phyloP scores from a whole-genome alignment of 2,113 vertebrate species.

The Dasyornis broadbenti region DNA sequence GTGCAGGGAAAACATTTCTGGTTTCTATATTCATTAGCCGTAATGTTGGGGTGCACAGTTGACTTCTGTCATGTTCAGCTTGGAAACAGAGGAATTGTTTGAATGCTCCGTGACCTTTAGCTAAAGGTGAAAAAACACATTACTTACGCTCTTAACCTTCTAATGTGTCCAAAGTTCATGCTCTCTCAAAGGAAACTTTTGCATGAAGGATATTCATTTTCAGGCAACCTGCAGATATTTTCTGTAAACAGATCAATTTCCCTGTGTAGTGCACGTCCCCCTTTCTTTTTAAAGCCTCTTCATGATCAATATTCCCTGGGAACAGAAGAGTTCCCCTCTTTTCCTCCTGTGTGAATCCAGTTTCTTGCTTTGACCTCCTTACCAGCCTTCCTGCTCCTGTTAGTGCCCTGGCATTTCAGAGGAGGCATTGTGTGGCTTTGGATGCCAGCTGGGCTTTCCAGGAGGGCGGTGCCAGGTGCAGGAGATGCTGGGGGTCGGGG shows the following conservation, averaged over 20 bases:
- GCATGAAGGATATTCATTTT: neutral
- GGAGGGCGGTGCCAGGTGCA: neutral
- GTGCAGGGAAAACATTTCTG: neutral
- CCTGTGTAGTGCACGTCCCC: rapidly evolving
- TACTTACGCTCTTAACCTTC: constrained; percentile 22
- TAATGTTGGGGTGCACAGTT: neutral
- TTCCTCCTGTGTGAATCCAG: neutral
- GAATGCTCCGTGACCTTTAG: constrained; percentile 4
- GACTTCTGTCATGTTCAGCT: neutral
- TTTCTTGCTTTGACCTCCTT: neutral
- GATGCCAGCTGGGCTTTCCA: neutral
- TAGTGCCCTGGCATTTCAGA: neutral
- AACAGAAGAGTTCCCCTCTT: neutral
- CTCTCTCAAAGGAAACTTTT: neutral
- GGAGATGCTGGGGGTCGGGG: neutral
- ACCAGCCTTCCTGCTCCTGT: neutral
- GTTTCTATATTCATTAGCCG: neutral
- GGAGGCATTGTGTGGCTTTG: neutral
- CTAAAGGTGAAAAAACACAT: constrained; percentile 31
- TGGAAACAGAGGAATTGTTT: constrained; percentile 9
- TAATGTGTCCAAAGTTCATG: neutral
- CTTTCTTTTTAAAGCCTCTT: neutral
- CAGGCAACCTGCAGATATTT: neutral
- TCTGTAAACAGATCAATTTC: constrained; percentile 18
- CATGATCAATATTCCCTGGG: neutral